Conservation (phyloP, 30 jellyfish, hydroid and myxozoan genomes). For the Rhopilema esculentum region DNA sequence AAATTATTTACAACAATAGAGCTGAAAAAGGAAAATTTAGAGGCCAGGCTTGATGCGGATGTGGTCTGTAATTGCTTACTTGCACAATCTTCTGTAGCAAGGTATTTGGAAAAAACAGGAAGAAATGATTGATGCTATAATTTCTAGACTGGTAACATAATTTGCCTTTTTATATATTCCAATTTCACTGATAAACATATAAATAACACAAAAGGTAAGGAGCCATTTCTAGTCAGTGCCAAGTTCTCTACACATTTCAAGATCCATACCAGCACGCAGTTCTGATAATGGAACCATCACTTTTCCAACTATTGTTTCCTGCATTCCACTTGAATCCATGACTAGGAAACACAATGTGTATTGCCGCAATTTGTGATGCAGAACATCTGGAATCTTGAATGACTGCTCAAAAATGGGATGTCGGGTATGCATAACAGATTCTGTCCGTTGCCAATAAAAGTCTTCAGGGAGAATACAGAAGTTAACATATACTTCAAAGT, state of each 20-base stretch:
- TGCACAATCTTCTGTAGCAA: too few species aligned
- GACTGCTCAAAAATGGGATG: slow-evolving; percentile 81
- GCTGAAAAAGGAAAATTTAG: too few species aligned
- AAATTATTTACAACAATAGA: too few species aligned
- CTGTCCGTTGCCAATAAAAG: slow-evolving; percentile 89
- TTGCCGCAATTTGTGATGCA: slow-evolving; percentile 89
- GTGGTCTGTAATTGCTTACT: too few species aligned
- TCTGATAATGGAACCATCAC: slow-evolving; percentile 94
- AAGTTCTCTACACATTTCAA: slow-evolving; percentile 82
- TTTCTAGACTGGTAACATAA: too few species aligned
- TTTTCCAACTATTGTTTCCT: slow-evolving; percentile 81
- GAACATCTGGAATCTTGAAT: slow-evolving; percentile 82
- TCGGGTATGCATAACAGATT: slow-evolving; percentile 59
- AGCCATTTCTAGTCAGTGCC: neutral
- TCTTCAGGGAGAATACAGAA: slow-evolving; percentile 97
- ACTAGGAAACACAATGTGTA: slow-evolving; percentile 87
- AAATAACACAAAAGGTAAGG: neutral
- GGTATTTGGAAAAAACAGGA: too few species aligned
- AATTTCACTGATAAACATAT: neutral
- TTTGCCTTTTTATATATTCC: neutral
- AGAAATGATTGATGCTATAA: too few species aligned
- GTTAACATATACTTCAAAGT: slow-evolving; percentile 78
- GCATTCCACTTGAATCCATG: slow-evolving; percentile 71
- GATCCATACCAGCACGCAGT: slow-evolving; percentile 78
- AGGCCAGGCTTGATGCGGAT: too few species aligned